These are phyloP conservation scores for Odontophorus gujanensis DNA, from an alignment of 2,113 vertebrate genomes.

Conservation along the genomic window DNA sequence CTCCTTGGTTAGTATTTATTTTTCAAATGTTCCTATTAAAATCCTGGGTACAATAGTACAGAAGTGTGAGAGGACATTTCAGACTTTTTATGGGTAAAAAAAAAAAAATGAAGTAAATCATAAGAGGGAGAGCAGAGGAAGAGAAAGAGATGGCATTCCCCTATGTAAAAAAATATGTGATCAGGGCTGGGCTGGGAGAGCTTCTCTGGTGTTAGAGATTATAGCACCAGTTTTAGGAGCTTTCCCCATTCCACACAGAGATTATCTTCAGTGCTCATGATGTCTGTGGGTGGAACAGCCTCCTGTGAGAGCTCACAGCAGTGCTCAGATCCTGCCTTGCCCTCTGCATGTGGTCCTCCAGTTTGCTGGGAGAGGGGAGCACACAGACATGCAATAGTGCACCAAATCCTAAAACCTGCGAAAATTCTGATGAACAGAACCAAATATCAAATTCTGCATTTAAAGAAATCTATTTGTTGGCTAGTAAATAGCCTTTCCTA, in stretches of 20 bases:
- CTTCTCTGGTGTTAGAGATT: neutral
- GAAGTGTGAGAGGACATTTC: conserved; percentile 36
- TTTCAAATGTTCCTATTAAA: conserved; percentile 63
- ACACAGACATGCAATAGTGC: neutral
- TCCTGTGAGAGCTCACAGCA: neutral
- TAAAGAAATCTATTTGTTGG: neutral
- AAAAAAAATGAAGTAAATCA: neutral
- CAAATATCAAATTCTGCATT: neutral
- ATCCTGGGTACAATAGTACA: conserved; percentile 23
- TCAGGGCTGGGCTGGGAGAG: neutral
- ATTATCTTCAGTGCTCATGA: neutral
- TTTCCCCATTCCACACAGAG: neutral
- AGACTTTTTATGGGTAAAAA: neutral
- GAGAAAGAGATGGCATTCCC: neutral
- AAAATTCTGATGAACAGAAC: neutral
- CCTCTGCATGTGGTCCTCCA: neutral
- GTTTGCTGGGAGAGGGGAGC: neutral
- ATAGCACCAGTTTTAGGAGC: neutral
- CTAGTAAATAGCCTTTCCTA: neutral
- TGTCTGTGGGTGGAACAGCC: neutral
- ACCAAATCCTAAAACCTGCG: neutral
- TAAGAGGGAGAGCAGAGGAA: neutral
- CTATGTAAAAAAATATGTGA: neutral
- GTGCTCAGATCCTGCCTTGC: neutral
- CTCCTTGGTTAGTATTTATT: conserved; percentile 63